Conservation (phyloP, 2,113 vertebrate species). For the Chloropsis hardwickii region DNA sequence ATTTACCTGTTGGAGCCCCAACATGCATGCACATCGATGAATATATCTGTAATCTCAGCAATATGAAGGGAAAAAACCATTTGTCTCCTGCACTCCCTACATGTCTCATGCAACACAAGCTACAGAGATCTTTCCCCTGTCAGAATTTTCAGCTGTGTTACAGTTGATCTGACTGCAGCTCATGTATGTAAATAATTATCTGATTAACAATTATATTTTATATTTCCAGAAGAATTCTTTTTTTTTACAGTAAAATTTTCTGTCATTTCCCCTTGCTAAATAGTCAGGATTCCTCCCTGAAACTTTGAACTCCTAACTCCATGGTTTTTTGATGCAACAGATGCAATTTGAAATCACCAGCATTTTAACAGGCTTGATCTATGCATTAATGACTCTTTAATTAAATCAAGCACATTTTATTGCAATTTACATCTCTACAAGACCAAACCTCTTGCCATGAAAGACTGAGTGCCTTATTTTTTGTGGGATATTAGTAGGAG, state of each 20-base stretch:
- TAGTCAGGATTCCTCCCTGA: background rate
- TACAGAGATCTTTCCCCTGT: constrained; percentile 36
- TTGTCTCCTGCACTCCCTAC: background rate
- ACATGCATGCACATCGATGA: background rate
- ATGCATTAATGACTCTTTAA: background rate
- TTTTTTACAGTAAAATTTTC: background rate
- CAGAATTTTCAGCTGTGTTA: background rate
- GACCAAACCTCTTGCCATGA: background rate
- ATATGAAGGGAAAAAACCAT: accelerated
- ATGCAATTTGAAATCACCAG: background rate
- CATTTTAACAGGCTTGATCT: background rate
- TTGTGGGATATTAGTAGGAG: background rate
- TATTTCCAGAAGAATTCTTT: background rate
- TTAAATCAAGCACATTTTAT: background rate
- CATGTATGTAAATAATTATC: background rate
- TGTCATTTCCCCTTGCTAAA: background rate
- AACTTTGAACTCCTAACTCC: background rate
- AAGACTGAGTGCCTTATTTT: background rate
- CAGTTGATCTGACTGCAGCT: background rate
- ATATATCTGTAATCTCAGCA: background rate
- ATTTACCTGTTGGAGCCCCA: background rate
- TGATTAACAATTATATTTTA: background rate
- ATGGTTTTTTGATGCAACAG: background rate
- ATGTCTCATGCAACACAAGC: background rate
- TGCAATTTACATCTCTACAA: background rate